Percentiles rank a stretch among this genome's conserved stretches.
phyloP scores from a whole-genome alignment of 1,140 invertebrate species.

The Agrilus planipennis region DNA sequence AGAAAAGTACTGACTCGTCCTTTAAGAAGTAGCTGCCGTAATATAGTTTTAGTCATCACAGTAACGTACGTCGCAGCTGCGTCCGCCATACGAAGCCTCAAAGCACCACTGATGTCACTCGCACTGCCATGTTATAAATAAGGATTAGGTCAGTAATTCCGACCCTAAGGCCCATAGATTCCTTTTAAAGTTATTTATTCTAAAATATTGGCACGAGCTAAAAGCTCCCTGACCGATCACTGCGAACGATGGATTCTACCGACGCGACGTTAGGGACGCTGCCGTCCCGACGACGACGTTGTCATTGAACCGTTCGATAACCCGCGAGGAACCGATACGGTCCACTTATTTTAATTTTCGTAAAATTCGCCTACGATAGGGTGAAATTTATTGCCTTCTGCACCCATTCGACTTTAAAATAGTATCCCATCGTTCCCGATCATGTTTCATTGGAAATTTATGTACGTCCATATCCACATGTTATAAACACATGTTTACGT shows the following conservation, averaged over 20 bases:
- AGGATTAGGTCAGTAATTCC: constrained; percentile 31
- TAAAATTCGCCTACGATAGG: constrained; percentile 14
- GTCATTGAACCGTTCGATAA: constrained; percentile 12
- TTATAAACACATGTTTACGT: no score
- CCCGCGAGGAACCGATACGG: constrained; percentile 24
- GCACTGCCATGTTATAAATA: constrained; percentile 30
- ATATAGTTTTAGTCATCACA: background rate
- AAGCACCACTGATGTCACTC: no score
- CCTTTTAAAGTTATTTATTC: constrained; percentile 34
- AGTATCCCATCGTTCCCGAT: no score
- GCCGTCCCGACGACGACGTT: no score
- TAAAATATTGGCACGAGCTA: constrained; percentile 31
- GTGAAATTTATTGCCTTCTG: constrained; percentile 7
- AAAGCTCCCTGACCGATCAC: constrained; percentile 14
- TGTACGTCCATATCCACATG: no score
- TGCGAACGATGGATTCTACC: no score
- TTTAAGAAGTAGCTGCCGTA: background rate
- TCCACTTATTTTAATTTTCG: constrained; percentile 35
- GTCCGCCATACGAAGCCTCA: constrained; percentile 14
- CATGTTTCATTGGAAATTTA: no score
- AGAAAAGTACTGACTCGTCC: no score
- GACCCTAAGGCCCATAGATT: constrained; percentile 26
- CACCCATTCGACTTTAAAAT: no score
- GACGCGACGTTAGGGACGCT: no score
- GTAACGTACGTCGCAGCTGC: constrained; percentile 13